These are phyloP conservation scores for Operophtera brumata DNA, from an alignment of 2,888 invertebrate species.

Conservation along the genomic window DNA sequence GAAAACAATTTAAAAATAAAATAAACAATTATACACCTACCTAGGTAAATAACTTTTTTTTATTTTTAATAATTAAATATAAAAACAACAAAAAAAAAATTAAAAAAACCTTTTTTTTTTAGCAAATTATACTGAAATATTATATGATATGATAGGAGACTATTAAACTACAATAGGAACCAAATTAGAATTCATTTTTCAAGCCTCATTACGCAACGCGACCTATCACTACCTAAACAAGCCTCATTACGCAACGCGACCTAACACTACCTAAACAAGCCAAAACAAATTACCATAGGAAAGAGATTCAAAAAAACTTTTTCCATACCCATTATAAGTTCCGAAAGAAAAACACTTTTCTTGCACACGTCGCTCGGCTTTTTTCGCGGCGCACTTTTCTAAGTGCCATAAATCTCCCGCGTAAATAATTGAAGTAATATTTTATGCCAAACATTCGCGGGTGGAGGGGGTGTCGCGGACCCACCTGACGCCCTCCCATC, in stretches of 20 bases:
- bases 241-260: slow-evolving; percentile 44
- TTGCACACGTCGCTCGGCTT: slow-evolving; percentile 78
- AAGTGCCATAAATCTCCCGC: slow-evolving; percentile 80
- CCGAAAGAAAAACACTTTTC: slow-evolving; percentile 79
- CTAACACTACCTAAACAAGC: slow-evolving; percentile 69
- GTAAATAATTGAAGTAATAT: slow-evolving; percentile 83
- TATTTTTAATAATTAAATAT: no score
- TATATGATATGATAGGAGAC: no score
- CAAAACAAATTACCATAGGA: slow-evolving; percentile 81
- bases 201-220: slow-evolving; percentile 14
- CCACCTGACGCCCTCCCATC: slow-evolving; percentile 75
- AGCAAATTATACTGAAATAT: no score
- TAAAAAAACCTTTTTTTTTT: no score
- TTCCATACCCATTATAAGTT: slow-evolving; percentile 80
- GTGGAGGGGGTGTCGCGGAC: slow-evolving; percentile 66
- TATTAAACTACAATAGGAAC: no score
- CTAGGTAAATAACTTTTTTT: no score
- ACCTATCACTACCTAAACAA: slow-evolving; percentile 68
- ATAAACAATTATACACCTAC: no score
- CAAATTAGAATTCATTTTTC: slow-evolving; percentile 13
- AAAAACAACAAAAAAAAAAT: no score
- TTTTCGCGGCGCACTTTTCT: slow-evolving; percentile 80
- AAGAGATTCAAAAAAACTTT: slow-evolving; percentile 75
- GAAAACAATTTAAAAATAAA: no score
- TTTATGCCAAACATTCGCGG: slow-evolving; percentile 81